These are phyloP conservation scores for Melolontha melolontha DNA, from an alignment of 2,888 invertebrate species.

Conservation along the genomic window DNA sequence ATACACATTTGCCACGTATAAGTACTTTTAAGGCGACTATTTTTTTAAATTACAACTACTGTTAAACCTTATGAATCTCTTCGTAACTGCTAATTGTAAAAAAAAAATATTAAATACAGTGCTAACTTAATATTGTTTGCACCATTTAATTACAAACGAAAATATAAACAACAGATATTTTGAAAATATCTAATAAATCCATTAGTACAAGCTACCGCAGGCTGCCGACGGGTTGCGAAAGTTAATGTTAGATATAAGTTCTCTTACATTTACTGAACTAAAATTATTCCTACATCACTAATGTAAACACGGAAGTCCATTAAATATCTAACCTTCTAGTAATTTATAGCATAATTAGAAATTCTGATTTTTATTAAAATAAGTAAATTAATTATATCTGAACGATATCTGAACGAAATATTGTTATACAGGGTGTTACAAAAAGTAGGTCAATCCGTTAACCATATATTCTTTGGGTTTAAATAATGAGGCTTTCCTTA, in stretches of 20 bases:
- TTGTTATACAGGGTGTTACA: too few relatives aligned
- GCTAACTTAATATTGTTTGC: constrained; percentile 2
- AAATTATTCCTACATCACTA: neutral
- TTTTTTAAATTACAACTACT: too few relatives aligned
- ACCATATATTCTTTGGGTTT: too few relatives aligned
- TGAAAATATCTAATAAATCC: constrained; percentile 11
- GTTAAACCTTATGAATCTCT: too few relatives aligned
- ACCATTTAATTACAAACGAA: neutral
- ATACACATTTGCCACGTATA: too few relatives aligned
- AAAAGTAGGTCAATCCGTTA: too few relatives aligned
- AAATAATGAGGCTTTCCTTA: too few relatives aligned
- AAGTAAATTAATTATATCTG: neutral
- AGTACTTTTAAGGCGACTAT: too few relatives aligned
- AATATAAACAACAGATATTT: constrained; percentile 22
- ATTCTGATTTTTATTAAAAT: neutral
- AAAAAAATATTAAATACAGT: too few relatives aligned
- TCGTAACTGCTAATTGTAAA: too few relatives aligned
- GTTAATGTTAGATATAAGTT: constrained; percentile 10
- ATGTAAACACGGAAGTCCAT: constrained; percentile 3
- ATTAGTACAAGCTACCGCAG: neutral
- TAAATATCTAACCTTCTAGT: constrained; percentile 1
- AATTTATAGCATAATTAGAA: neutral
- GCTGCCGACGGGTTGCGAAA: neutral
- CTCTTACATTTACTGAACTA: constrained; percentile 9
- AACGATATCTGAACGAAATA: too few relatives aligned